Base-by-base conservation (phyloP, 2,797 vertebrate species). In the Euphonia xanthogaster region DNA sequence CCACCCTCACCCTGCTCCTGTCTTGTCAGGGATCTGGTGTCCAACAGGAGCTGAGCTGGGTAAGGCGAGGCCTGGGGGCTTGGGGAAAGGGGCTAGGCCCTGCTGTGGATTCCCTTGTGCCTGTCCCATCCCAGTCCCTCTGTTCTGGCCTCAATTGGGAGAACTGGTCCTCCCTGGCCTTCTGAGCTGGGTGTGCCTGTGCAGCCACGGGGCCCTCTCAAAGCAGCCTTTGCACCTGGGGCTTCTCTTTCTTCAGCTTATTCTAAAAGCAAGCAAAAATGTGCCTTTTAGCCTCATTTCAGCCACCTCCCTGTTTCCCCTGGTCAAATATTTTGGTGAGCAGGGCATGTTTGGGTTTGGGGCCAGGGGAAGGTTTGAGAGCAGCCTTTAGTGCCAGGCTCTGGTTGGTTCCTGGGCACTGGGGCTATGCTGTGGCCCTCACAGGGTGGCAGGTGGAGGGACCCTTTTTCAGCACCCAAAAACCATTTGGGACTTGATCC, bases 171-270 rank as follows among this genome's bases (percentile, higher is more conserved):
- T 72, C 9, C 35, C 37, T 0, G 0, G 4, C 15, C 27, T 12
- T 9, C 20, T 6, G 7, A 13, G n/a, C 37, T 53, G 63, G 33
- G 8, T 16, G 31, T 51, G 45, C 51, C 31, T 6, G 3, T 6
- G 4, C 24, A 55, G 37, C 19, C 9, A 1, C 0, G 0, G 37
- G 17, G 10, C n/a, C 3, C 1, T 17, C 39, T 77, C 21, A 3
- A 27, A 76, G 11, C 71, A 85, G 45, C 40, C 48, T n/a, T 66
- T 62, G 78, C 17, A 31, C 33, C 24, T 42, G 44, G 4, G 35
- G 6, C 30, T 81, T 44, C 44, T 54, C 39, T 51, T 47, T 57
- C 14, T 77, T 19, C 28, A 20, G 18, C 30, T 81, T 63, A 24
- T 78, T 63, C 18, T 48, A 57, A 78, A 54, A 67, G 40, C 7